Percentiles rank a stretch among this genome's conserved stretches.
Evolutionary conservation across 1,140 invertebrate genomes (phyloP).

Genomic region (Drosophila repletoides): DNA sequence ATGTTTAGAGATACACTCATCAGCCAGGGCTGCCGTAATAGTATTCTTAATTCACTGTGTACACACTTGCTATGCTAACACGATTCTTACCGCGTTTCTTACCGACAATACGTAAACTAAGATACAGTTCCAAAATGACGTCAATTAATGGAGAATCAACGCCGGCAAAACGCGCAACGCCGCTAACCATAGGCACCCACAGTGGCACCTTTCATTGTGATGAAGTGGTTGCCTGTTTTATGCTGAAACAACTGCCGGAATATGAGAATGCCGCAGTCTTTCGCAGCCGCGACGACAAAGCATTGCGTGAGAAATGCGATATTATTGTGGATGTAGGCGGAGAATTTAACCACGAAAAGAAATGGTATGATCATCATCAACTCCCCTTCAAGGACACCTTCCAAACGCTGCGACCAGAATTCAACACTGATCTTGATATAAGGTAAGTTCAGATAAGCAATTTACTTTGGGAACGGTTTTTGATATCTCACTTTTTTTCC

Average conservation of each 20-base stretch:
- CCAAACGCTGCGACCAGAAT: slow-evolving; percentile 84
- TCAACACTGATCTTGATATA: slow-evolving; percentile 83
- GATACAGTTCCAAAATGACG: slow-evolving; percentile 33
- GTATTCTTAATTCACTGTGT: neutral
- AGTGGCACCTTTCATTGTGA: slow-evolving; percentile 96
- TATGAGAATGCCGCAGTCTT: slow-evolving; percentile 93
- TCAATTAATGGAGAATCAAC: slow-evolving; percentile 17
- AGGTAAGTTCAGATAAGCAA: too few species aligned
- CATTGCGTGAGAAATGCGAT: slow-evolving; percentile 92
- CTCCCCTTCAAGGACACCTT: slow-evolving; percentile 86
- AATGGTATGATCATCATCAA: slow-evolving; percentile 98
- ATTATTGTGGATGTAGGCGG: slow-evolving; percentile 98
- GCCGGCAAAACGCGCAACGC: slow-evolving; percentile 47
- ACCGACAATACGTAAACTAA: neutral
- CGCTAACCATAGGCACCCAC: slow-evolving; percentile 89
- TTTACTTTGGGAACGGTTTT: too few species aligned
- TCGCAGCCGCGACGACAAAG: slow-evolving; percentile 85
- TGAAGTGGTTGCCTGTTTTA: slow-evolving; percentile 95
- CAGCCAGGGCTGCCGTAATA: too few species aligned
- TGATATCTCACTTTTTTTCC: too few species aligned
- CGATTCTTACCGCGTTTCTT: slow-evolving; percentile 24
- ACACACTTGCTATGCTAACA: slow-evolving; percentile 15
- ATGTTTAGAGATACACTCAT: too few species aligned
- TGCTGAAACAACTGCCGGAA: slow-evolving; percentile 92
- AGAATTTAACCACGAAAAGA: slow-evolving; percentile 89